Conservation (phyloP, 2,797 vertebrate species). For the Brotula barbata region DNA sequence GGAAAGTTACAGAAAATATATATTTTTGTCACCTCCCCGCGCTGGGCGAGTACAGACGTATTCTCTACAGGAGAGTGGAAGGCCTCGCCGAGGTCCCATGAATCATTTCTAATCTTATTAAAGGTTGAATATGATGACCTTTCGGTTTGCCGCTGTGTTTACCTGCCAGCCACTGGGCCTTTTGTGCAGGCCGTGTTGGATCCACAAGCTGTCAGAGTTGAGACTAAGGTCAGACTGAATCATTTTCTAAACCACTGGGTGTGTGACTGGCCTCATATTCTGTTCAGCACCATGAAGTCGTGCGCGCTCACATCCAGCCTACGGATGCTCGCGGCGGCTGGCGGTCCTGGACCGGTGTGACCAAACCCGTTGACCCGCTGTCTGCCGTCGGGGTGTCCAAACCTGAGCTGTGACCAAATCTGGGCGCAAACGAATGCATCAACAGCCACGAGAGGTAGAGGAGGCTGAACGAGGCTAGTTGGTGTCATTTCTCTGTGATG, state of each 20-base stretch:
- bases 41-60: constrained; percentile 7
- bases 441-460: not conserved
- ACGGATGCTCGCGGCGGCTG: constrained; percentile 1
- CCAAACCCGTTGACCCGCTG: not conserved
- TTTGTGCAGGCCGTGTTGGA: constrained; percentile 63
- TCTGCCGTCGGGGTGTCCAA: too few relatives aligned
- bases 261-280: constrained; percentile 43
- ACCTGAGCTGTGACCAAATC: not conserved
- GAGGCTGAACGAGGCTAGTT: not conserved
- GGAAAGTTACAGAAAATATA: constrained; percentile 25
- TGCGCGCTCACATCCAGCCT: constrained; percentile 1
- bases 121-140: constrained; percentile 76
- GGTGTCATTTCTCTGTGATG: too few relatives aligned
- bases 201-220: constrained; percentile 54
- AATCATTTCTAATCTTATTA: constrained; percentile 82
- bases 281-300: constrained; percentile 16
- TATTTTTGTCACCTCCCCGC: not conserved
- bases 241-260: constrained; percentile 66
- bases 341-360: not conserved
- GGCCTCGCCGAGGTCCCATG: constrained; percentile 58
- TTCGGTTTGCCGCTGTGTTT: constrained; percentile 66
- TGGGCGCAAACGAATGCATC: not conserved
- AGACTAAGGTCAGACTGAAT: constrained; percentile 68
- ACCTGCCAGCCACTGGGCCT: constrained; percentile 59
- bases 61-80: constrained; percentile 57